phyloP scores from a whole-genome alignment of 1,140 invertebrate species.

The Brachionus rotundiformis region DNA sequence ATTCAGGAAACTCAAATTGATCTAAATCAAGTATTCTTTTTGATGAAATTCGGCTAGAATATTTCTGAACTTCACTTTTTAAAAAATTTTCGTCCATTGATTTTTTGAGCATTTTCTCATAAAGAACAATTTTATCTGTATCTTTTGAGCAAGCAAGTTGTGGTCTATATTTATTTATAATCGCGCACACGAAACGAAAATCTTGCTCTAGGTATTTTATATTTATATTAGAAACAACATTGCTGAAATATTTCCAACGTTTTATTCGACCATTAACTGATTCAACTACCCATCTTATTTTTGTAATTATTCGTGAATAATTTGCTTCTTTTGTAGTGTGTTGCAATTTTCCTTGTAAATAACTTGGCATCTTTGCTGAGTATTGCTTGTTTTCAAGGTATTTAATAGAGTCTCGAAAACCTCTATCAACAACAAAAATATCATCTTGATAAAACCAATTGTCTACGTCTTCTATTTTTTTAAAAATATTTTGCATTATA shows the following conservation, averaged over 20 bases:
- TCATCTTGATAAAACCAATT: not conserved
- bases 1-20: too few species aligned
- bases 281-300: not conserved
- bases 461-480: not conserved
- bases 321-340: not conserved
- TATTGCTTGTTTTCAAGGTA: not conserved
- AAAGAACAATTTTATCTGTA: not conserved
- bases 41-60: too few species aligned
- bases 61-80: too few species aligned
- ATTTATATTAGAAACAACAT: not conserved
- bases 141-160: not conserved
- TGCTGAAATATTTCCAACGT: not conserved
- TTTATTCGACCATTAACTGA: not conserved
- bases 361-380: not conserved
- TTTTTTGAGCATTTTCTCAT: not conserved
- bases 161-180: slow-evolving; percentile 7
- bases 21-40: too few species aligned
- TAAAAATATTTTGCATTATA: not conserved
- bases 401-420: not conserved
- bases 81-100: too few species aligned
- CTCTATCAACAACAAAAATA: not conserved
- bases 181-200: not conserved
- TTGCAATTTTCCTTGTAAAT: not conserved
- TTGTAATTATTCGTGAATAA: not conserved
- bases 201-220: not conserved